Conservation (phyloP, 1,140 invertebrate species). For the Dicyema japonicum region DNA sequence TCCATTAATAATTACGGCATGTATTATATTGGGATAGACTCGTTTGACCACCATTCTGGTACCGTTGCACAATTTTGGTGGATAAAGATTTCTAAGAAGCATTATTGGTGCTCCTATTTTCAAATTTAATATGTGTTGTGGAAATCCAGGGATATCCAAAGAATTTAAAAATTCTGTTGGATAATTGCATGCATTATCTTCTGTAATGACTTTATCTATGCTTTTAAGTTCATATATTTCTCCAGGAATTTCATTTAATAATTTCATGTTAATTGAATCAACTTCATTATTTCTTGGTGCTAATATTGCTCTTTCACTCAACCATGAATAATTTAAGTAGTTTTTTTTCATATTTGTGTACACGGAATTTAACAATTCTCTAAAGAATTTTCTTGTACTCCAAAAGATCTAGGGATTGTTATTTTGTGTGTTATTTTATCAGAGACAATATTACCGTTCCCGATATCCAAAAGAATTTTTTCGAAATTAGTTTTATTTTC, state of each 20-base stretch:
- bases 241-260: background rate
- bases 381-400: too few species aligned
- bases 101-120: slow-evolving; percentile 12
- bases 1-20: slow-evolving; percentile 15
- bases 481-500: too few species aligned
- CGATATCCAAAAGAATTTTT: too few species aligned
- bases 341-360: too few species aligned
- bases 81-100: slow-evolving; percentile 17
- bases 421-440: too few species aligned
- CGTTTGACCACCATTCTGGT: slow-evolving; percentile 2
- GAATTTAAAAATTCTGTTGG: slow-evolving; percentile 10
- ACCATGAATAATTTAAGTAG: slow-evolving; percentile 9
- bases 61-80: slow-evolving; percentile 7
- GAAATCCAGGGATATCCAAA: slow-evolving; percentile 7
- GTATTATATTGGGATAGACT: slow-evolving; percentile 8
- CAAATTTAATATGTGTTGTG: slow-evolving; percentile 7
- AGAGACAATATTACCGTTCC: too few species aligned
- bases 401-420: too few species aligned
- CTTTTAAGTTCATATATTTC: slow-evolving; percentile 3
- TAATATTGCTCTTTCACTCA: slow-evolving; percentile 10
- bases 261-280: background rate
- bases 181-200: slow-evolving; percentile 6
- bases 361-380: too few species aligned
- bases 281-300: slow-evolving; percentile 6
- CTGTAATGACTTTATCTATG: slow-evolving; percentile 3